Conservation (phyloP, 2,113 vertebrate genomes). For the Hippocampus guttulatus region DNA sequence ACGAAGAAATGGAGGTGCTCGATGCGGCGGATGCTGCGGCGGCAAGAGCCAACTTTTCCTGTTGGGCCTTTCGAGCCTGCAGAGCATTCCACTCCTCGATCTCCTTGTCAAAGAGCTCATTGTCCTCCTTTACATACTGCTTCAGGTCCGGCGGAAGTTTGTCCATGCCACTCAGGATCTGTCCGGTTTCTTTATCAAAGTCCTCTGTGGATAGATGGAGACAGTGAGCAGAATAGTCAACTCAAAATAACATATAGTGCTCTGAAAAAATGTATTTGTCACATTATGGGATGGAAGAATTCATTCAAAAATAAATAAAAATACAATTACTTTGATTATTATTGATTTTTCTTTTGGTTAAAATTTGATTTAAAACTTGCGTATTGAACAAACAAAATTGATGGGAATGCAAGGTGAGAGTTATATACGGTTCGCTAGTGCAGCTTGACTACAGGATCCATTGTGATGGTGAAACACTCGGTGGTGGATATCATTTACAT, state of each 20-base stretch:
- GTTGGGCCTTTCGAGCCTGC: slow-evolving; percentile 82
- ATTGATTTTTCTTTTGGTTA: no score
- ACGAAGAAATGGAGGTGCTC: slow-evolving; percentile 47
- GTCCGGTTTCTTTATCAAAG: slow-evolving; percentile 92
- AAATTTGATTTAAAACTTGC: no score
- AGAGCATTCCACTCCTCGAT: slow-evolving; percentile 88
- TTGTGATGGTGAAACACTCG: no score
- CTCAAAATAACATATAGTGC: background rate
- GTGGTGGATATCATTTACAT: no score
- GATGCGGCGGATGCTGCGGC: slow-evolving; percentile 38
- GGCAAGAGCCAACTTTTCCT: slow-evolving; percentile 83
- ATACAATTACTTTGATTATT: no score
- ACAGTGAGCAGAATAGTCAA: background rate
- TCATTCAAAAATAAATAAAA: no score
- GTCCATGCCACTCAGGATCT: slow-evolving; percentile 87
- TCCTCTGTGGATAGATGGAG: slow-evolving; percentile 76
- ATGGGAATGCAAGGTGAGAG: no score
- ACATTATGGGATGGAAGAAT: no score
- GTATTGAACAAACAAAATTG: no score
- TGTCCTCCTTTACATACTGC: slow-evolving; percentile 91
- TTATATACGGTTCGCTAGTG: no score
- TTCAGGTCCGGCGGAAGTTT: slow-evolving; percentile 89
- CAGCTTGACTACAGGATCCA: no score
- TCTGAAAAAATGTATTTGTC: no score
- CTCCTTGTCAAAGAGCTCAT: slow-evolving; percentile 87